Percentiles rank a stretch among this genome's conserved stretches.
Evolutionary conservation across 2,113 vertebrate species (phyloP).

Genomic region (Colius striatus): DNA sequence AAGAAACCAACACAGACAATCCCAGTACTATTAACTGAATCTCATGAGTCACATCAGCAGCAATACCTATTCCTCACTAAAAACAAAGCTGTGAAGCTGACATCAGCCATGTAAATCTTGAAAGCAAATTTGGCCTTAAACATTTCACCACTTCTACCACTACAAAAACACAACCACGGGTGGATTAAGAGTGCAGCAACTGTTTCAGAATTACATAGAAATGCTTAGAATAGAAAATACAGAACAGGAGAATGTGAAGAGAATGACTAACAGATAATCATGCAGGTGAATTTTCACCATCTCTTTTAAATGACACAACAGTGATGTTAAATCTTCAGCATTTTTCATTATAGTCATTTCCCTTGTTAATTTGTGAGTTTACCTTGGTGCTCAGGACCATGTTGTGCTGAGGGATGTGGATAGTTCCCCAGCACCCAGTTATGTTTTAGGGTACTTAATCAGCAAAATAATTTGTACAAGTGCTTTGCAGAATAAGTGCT

Average conservation of each 20-base stretch:
- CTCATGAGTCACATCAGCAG: background rate
- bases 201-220: background rate
- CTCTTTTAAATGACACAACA: background rate
- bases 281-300: background rate
- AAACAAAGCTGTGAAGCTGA: background rate
- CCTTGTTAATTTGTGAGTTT: background rate
- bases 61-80: background rate
- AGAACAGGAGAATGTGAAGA: background rate
- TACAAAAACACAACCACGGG: background rate
- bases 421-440: background rate
- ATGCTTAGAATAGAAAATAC: background rate
- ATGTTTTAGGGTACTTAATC: background rate
- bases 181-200: background rate
- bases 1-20: background rate
- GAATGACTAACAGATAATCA: background rate
- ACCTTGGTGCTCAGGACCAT: background rate
- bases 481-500: background rate
- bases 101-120: background rate
- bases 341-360: background rate
- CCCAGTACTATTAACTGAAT: background rate
- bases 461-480: background rate
- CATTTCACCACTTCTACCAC: background rate
- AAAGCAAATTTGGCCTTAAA: background rate
- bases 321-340: background rate
- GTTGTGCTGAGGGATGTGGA: background rate